phyloP scores from a whole-genome alignment of 1,140 invertebrate genomes.

The Gonatopus flavifemur region DNA sequence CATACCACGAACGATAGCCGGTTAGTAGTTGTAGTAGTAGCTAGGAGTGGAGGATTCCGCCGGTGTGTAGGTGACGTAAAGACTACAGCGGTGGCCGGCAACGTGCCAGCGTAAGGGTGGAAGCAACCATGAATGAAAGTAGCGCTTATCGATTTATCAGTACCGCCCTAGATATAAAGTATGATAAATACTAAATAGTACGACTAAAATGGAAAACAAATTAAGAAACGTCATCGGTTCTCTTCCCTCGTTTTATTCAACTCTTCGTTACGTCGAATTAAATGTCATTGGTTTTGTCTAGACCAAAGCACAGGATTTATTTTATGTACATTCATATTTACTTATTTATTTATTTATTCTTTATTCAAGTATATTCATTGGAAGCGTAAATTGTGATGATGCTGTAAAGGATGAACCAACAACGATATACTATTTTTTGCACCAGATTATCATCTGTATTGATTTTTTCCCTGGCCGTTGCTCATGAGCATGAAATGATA shows the following conservation, averaged over 20 bases:
- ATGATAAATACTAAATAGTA: constrained; percentile 32
- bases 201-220: constrained; percentile 16
- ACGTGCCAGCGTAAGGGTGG: constrained; percentile 39
- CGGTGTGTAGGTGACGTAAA: not conserved
- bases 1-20: no score
- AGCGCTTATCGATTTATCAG: constrained; percentile 51
- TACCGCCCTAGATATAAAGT: constrained; percentile 47
- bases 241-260: not conserved
- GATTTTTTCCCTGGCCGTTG: no score
- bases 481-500: no score
- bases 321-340: no score
- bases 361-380: no score
- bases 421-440: no score
- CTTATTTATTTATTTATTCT: no score
- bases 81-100: constrained; percentile 25
- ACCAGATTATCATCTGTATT: no score
- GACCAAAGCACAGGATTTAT: no score
- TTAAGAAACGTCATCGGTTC: constrained; percentile 10
- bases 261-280: constrained; percentile 1
- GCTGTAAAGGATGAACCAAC: no score
- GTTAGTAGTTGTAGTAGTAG: constrained; percentile 19
- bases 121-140: constrained; percentile 52
- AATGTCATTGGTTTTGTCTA: no score
- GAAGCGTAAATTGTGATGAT: no score
- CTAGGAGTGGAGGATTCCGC: constrained; percentile 19